Evolutionary conservation across 2,888 invertebrate species (phyloP).

Genomic region (Caenorhabditis zanzibari): DNA sequence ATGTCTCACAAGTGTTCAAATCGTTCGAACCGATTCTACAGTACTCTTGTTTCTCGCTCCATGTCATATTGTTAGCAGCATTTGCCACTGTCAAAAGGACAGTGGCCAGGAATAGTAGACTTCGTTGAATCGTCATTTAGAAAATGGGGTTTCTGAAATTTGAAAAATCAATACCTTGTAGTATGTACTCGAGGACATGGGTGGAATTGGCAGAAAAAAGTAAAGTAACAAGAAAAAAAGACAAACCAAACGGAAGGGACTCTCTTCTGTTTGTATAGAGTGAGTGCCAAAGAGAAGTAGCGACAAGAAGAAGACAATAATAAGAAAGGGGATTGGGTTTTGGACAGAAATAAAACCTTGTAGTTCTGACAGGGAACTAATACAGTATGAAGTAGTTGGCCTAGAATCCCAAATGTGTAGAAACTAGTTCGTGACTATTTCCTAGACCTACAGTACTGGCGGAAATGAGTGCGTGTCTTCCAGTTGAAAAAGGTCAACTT

Average conservation of each 20-base stretch:
- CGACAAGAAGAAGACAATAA: not conserved
- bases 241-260: constrained; percentile 32
- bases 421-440: too few species aligned
- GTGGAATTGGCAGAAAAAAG: constrained; percentile 23
- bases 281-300: constrained; percentile 48
- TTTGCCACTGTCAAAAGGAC: not conserved
- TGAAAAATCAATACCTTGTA: too few species aligned
- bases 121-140: constrained; percentile 48
- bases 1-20: constrained; percentile 69
- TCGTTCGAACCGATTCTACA: constrained; percentile 63
- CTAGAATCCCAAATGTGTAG: too few species aligned
- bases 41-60: constrained; percentile 59
- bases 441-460: too few species aligned
- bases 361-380: not conserved
- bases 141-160: constrained; percentile 4
- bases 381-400: too few species aligned
- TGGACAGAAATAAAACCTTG: not conserved
- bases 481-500: too few species aligned
- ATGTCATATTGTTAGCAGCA: constrained; percentile 55
- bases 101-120: constrained; percentile 29
- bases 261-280: constrained; percentile 44
- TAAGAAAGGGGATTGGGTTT: constrained; percentile 1
- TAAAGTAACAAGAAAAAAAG: constrained; percentile 42
- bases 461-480: too few species aligned
- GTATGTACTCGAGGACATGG: not conserved